A percentile compares a stretch with the other conserved stretches of the same genome.
These are phyloP conservation scores for Osedax frankpressi DNA, from an alignment of 2,888 invertebrate species.

Conservation along the genomic window DNA sequence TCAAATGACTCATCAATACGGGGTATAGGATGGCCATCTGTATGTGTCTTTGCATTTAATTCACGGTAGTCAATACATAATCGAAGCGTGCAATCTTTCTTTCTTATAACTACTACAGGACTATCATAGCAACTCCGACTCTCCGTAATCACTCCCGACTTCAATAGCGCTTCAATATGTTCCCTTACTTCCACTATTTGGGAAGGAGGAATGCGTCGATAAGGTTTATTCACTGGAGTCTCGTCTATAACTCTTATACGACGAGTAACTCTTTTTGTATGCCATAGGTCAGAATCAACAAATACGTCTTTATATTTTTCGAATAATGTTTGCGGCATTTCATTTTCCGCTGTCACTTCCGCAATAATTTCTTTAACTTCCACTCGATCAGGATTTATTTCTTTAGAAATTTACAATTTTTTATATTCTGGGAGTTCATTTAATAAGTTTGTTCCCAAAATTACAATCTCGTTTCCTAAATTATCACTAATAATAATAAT, in stretches of 20 bases:
- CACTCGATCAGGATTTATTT: neutral
- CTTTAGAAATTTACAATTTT: neutral
- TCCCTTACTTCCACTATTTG: neutral
- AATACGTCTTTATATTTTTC: neutral
- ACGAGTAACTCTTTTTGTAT: neutral
- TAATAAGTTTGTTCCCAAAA: neutral
- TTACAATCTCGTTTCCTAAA: neutral
- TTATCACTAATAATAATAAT: neutral
- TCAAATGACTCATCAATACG: neutral
- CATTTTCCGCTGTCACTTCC: neutral
- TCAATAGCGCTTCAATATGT: neutral
- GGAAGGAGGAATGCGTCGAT: neutral
- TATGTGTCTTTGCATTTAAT: neutral
- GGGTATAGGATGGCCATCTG: neutral
- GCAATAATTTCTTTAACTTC: neutral
- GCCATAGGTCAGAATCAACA: neutral
- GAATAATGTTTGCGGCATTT: neutral
- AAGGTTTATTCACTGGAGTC: neutral
- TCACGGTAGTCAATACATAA: neutral
- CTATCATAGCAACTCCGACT: neutral
- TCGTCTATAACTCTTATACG: neutral
- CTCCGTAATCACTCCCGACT: neutral
- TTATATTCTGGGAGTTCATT: neutral
- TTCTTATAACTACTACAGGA: neutral
- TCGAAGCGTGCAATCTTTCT: neutral